Conservation (phyloP, 2,113 vertebrate species). For the Tragelaphus scriptus region DNA sequence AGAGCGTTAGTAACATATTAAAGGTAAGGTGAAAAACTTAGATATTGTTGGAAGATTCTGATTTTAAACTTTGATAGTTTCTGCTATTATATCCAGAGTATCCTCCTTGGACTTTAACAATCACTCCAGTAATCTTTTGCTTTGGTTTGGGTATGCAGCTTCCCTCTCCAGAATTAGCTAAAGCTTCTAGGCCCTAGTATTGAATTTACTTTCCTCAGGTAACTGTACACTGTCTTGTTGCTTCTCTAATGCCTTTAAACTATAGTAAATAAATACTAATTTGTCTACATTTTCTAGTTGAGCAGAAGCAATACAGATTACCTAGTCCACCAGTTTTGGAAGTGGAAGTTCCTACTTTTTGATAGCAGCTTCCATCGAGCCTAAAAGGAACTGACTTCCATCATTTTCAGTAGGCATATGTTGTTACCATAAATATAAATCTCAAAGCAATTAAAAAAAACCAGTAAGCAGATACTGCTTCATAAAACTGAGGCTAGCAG, state of each 20-base stretch:
- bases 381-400: background rate
- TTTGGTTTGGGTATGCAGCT: background rate
- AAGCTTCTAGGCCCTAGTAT: background rate
- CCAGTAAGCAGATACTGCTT: background rate
- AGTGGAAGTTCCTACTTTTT: background rate
- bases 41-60: background rate
- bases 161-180: background rate
- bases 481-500: background rate
- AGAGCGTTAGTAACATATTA: background rate
- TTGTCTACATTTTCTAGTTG: background rate
- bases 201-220: background rate
- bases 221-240: background rate
- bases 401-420: background rate
- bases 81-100: background rate
- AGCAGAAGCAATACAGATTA: background rate
- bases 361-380: background rate
- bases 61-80: slow-evolving; percentile 15
- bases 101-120: background rate
- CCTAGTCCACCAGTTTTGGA: background rate
- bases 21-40: background rate
- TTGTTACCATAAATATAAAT: background rate
- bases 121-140: background rate
- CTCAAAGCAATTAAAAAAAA: background rate
- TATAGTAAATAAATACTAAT: background rate
- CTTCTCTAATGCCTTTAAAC: background rate